These are phyloP conservation scores for Zaprionus gabonicus DNA, from an alignment of 1,140 invertebrate genomes.

Conservation along the genomic window DNA sequence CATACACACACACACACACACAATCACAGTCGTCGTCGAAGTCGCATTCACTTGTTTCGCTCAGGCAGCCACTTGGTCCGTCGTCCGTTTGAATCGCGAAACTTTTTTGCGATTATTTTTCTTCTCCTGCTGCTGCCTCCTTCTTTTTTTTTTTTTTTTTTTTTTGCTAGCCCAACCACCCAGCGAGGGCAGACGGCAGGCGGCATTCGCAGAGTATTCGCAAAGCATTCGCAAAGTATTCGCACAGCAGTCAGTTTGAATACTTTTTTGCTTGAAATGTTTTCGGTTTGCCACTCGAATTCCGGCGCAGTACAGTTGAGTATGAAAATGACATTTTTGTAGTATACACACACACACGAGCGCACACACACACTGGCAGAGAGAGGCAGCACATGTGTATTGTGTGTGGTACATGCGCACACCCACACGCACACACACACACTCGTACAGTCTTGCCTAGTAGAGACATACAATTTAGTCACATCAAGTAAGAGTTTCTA, in stretches of 20 bases:
- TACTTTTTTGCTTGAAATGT: slow-evolving; percentile 69
- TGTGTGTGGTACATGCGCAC: slow-evolving; percentile 74
- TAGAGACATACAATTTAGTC: background rate
- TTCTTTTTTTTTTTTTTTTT: slow-evolving; percentile 1
- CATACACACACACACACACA: background rate
- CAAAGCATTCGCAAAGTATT: slow-evolving; percentile 5
- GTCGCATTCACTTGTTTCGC: slow-evolving; percentile 22
- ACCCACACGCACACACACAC: slow-evolving; percentile 48
- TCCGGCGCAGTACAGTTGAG: slow-evolving; percentile 80
- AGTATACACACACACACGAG: slow-evolving; percentile 43
- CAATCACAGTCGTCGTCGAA: background rate
- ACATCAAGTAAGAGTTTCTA: background rate
- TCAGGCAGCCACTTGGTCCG: slow-evolving; percentile 16
- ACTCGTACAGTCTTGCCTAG: background rate
- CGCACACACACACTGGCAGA: slow-evolving; percentile 14
- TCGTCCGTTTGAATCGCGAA: slow-evolving; percentile 32
- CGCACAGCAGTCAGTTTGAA: slow-evolving; percentile 49
- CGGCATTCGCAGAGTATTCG: background rate
- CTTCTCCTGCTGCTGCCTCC: background rate
- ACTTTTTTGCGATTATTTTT: slow-evolving; percentile 45
- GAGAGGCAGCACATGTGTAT: slow-evolving; percentile 34
- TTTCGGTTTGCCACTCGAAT: slow-evolving; percentile 75
- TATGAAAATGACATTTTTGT: slow-evolving; percentile 79
- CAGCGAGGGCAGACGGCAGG: background rate
- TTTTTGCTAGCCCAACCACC: background rate